Evolutionary conservation across 2,113 vertebrate genomes (phyloP).

Genomic region (Myxocyprinus asiaticus): DNA sequence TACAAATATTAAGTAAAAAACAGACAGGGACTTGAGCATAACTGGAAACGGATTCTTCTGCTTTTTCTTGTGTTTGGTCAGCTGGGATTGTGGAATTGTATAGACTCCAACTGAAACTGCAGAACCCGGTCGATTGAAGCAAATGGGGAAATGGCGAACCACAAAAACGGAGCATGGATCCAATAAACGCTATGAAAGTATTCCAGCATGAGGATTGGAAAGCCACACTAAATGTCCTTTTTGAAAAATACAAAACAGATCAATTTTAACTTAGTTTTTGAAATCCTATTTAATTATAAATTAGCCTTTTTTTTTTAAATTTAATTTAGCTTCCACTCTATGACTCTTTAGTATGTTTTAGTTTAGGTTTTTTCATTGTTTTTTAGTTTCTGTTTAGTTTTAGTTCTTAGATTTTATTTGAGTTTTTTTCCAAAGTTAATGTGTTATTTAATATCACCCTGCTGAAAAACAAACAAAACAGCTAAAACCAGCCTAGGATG

Average conservation of each 20-base stretch:
- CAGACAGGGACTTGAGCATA: slow-evolving; percentile 4
- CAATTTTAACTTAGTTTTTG: neutral
- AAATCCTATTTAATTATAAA: too few relatives aligned
- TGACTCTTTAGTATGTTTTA: too few relatives aligned
- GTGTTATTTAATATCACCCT: too few relatives aligned
- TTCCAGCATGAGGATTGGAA: too few relatives aligned
- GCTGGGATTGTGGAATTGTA: slow-evolving; percentile 41
- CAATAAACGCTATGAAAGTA: slow-evolving; percentile 2
- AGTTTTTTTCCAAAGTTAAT: too few relatives aligned
- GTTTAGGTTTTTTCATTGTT: too few relatives aligned
- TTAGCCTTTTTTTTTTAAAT: too few relatives aligned
- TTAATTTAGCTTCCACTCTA: too few relatives aligned
- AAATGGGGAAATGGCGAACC: neutral
- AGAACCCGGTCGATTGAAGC: slow-evolving; percentile 26
- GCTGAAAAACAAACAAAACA: too few relatives aligned
- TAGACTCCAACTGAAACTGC: neutral
- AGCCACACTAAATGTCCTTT: neutral
- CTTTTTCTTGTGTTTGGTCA: slow-evolving; percentile 49
- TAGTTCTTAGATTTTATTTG: too few relatives aligned
- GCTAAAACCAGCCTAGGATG: too few relatives aligned
- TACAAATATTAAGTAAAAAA: slow-evolving; percentile 27
- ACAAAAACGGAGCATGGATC: slow-evolving; percentile 7
- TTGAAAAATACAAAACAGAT: slow-evolving; percentile 16
- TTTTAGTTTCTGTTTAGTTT: too few relatives aligned
- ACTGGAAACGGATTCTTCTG: slow-evolving; percentile 31